Evolutionary conservation across 2,888 invertebrate genomes (phyloP).

Genomic region (Mythimna pallens): DNA sequence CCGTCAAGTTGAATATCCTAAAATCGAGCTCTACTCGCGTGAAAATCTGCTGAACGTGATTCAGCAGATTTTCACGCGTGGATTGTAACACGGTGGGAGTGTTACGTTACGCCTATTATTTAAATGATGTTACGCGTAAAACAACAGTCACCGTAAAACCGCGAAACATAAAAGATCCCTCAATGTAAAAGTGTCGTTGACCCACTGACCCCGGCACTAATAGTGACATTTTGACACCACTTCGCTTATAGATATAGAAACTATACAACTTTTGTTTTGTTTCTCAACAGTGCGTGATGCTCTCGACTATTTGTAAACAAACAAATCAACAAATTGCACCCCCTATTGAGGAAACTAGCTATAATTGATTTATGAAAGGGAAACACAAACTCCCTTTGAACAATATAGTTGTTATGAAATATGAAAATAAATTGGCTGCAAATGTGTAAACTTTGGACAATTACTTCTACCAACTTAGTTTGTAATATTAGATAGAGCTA

Average conservation of each 20-base stretch:
- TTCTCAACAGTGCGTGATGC: slow-evolving; percentile 8
- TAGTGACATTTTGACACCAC: slow-evolving; percentile 27
- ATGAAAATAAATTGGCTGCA: slow-evolving; percentile 32
- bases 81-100: background rate
- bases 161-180: slow-evolving; percentile 44
- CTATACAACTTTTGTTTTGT: slow-evolving; percentile 31
- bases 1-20: background rate
- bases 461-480: slow-evolving; percentile 12
- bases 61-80: no score
- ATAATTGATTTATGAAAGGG: slow-evolving; percentile 35
- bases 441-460: slow-evolving; percentile 39
- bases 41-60: background rate
- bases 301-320: slow-evolving; percentile 46
- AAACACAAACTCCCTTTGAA: slow-evolving; percentile 2
- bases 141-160: slow-evolving; percentile 20
- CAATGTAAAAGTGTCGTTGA: slow-evolving; percentile 23
- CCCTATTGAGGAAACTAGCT: slow-evolving; percentile 19
- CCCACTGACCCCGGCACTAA: slow-evolving; percentile 49
- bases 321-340: slow-evolving; percentile 2
- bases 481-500: background rate
- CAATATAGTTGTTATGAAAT: slow-evolving; percentile 25
- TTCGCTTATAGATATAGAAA: slow-evolving; percentile 21
- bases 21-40: background rate
- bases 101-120: slow-evolving; percentile 21
- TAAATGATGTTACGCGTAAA: slow-evolving; percentile 16